These are phyloP conservation scores for Corythornis cristatus DNA, from an alignment of 2,113 vertebrate species.

Conservation along the genomic window DNA sequence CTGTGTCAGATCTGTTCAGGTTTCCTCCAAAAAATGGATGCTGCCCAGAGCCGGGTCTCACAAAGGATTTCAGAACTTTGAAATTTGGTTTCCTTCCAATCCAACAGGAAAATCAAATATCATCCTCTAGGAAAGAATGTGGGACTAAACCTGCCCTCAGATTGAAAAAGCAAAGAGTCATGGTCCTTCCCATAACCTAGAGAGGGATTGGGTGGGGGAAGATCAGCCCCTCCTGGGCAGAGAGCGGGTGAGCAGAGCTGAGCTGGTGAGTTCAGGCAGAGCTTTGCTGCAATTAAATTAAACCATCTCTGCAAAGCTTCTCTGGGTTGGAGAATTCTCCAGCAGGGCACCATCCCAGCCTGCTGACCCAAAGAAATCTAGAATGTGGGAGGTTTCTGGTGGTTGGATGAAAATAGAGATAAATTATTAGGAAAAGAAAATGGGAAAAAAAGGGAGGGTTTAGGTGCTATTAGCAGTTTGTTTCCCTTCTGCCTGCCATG, in stretches of 20 bases:
- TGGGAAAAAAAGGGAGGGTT: neutral
- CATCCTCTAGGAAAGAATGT: neutral
- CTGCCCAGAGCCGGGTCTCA: neutral
- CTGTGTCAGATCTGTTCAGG: neutral
- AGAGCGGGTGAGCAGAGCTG: neutral
- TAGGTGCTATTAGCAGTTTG: neutral
- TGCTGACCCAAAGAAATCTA: neutral
- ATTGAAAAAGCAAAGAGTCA: neutral
- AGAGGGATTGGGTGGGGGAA: neutral
- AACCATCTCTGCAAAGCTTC: neutral
- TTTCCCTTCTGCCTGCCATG: neutral
- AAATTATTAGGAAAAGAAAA: neutral
- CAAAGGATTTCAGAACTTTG: neutral
- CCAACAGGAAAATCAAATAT: neutral
- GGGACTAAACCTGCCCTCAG: neutral
- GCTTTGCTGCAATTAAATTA: neutral
- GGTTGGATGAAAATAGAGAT: neutral
- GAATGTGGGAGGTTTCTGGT: fast-evolving
- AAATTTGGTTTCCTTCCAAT: neutral
- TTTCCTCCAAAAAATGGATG: neutral
- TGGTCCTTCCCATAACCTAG: neutral
- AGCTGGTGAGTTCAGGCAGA: neutral
- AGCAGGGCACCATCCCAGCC: neutral
- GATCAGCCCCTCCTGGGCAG: neutral
- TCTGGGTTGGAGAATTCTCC: neutral